Percentiles rank a stretch among this genome's conserved stretches.
These are phyloP conservation scores for Sarcophilus harrisii DNA, from an alignment of 2,797 vertebrate genomes.

Conservation along the genomic window DNA sequence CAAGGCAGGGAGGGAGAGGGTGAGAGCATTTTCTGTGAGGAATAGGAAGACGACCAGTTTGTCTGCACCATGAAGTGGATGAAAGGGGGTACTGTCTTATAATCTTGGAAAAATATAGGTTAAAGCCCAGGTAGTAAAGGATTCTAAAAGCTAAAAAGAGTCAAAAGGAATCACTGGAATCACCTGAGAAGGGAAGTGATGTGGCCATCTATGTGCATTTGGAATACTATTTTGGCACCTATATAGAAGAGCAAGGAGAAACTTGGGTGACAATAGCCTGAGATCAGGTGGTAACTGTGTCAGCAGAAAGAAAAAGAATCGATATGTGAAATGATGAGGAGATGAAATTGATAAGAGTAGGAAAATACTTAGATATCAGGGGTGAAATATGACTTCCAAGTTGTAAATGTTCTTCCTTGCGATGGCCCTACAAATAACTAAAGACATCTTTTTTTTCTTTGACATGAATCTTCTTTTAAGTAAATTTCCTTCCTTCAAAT, in stretches of 20 bases:
- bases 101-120: background rate
- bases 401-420: background rate
- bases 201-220: background rate
- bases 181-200: background rate
- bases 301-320: background rate
- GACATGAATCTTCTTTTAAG: background rate
- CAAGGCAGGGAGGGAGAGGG: background rate
- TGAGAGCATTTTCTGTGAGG: background rate
- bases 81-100: background rate
- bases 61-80: background rate
- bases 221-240: background rate
- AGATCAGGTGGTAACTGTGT: background rate
- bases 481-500: background rate
- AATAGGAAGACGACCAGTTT: background rate
- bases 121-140: background rate
- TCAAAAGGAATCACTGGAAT: background rate
- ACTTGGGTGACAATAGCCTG: background rate
- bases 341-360: background rate
- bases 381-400: background rate
- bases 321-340: background rate
- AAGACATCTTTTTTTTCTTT: background rate
- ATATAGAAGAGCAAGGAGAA: background rate
- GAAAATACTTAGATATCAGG: background rate
- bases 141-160: background rate
- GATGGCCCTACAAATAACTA: background rate